A percentile compares a stretch with the other conserved stretches of the same genome.
Evolutionary conservation across 2,113 vertebrate species (phyloP).

Genomic region (Hystrix cristata): DNA sequence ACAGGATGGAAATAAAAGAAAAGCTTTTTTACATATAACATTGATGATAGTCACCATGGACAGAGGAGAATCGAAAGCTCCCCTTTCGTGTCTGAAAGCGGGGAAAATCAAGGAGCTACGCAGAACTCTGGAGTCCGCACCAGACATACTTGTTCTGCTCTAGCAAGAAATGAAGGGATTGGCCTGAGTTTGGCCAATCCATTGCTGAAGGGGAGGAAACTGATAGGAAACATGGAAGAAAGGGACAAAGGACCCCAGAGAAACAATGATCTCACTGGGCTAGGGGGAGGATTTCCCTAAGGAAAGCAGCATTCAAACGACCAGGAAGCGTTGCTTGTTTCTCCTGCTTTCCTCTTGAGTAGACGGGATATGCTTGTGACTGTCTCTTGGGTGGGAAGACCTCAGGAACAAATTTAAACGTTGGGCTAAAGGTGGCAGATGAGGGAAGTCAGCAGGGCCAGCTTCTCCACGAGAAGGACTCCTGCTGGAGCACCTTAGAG

Average conservation of each 20-base stretch:
- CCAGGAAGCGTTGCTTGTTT: neutral
- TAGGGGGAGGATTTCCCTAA: no score
- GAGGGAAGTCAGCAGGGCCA: accelerated
- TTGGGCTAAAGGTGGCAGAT: accelerated
- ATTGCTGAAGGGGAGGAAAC: neutral
- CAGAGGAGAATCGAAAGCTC: neutral
- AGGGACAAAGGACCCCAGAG: neutral
- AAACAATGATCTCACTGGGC: accelerated
- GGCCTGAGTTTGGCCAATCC: neutral
- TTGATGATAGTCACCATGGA: accelerated
- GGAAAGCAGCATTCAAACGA: neutral
- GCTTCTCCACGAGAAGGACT: no score
- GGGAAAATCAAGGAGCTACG: accelerated
- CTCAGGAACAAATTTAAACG: no score
- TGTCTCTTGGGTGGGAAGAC: neutral
- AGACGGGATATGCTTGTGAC: no score
- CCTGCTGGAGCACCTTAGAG: neutral
- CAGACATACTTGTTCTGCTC: neutral
- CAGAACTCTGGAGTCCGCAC: no score
- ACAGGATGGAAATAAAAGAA: neutral
- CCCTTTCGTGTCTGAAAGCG: neutral
- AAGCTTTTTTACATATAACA: accelerated
- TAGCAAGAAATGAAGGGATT: no score
- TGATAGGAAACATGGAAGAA: accelerated
- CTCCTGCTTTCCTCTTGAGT: neutral